Percentiles rank a stretch among this genome's conserved stretches.
Evolutionary conservation across 2,888 invertebrate genomes (phyloP).

Genomic region (Drosophila hamatofila): DNA sequence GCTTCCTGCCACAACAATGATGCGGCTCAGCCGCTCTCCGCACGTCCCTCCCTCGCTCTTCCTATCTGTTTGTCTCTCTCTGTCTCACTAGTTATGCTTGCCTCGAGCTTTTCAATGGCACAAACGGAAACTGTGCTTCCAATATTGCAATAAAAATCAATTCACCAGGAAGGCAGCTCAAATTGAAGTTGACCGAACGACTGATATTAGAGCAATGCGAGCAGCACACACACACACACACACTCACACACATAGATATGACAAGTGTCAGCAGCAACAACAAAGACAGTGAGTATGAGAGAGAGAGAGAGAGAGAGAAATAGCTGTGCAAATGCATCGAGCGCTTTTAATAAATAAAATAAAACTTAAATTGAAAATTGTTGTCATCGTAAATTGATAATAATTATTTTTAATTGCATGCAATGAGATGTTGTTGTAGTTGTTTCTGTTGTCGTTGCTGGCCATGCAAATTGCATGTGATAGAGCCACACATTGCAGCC

Average conservation of each 20-base stretch:
- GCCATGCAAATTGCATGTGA: conserved; percentile 65
- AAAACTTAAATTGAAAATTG: conserved; percentile 77
- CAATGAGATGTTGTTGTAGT: conserved; percentile 34
- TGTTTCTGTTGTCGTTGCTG: conserved; percentile 12
- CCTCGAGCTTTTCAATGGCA: conserved; percentile 38
- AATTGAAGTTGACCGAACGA: conserved; percentile 65
- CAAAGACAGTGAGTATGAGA: not conserved
- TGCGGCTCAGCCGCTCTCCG: conserved; percentile 23
- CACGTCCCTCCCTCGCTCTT: not conserved
- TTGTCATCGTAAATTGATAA: conserved; percentile 77
- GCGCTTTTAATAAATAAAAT: conserved; percentile 70
- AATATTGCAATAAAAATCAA: conserved; percentile 50
- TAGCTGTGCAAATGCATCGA: conserved; percentile 33
- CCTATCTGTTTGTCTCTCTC: not conserved
- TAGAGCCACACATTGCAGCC: conserved; percentile 22
- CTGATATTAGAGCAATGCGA: conserved; percentile 53
- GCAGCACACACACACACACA: conserved; percentile 26
- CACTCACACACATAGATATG: conserved; percentile 17
- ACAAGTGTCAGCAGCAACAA: conserved; percentile 16
- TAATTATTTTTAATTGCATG: conserved; percentile 79
- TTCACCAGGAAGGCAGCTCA: conserved; percentile 57
- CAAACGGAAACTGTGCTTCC: conserved; percentile 46
- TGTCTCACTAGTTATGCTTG: conserved; percentile 21
- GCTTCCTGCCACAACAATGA: conserved; percentile 64
- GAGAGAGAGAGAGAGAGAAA: not conserved